Base-by-base conservation (phyloP, 2,797 vertebrate species). In the Pangasius mekongensis region DNA sequence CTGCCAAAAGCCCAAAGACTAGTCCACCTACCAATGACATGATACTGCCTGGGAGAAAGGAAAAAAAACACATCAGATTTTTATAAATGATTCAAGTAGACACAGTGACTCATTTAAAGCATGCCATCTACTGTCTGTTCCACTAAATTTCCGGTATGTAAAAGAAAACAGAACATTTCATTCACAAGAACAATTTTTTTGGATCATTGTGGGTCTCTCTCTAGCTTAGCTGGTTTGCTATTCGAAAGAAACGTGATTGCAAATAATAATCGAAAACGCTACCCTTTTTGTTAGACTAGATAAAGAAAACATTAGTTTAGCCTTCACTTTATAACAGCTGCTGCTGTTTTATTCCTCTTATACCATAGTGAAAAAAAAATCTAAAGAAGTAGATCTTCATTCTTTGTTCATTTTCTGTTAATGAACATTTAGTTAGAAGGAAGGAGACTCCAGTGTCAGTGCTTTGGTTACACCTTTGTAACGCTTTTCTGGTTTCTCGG, bases 11-110 rank as follows among this genome's bases (percentile, higher is more conserved):
- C 24, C 98, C 97, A 0, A 99, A 99, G 39, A 98, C 62, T 5
- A 99, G 96, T 1, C 98, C 98, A 0, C 98, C 96, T 3, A 94
- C 95, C 66, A 99, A 93, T 56, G 98, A 99, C 0, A 96, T 94
- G 82, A 95, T 84, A 0, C 98, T 99, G 67, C 98, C 98, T 99
- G 91, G 62, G 33, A 18, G 33, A 22, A 14, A 43, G 0, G 43
- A 64, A 47, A 64, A 7, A 24, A 80, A 27, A 33, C 36, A 60
- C 24, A 27, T 10, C 30, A 60, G 10, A 36, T 76, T 33, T 69
- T 18, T 71, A 54, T 16, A 6, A 76, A 47, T 71, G 36, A 47
- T 43, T 73, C 39, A 73, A 39, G 18, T 24, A 73, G 33, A 73
- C 7, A 39, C 30, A 20, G 36, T 69, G 66, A 7, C 18, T 33